Evolutionary conservation across 2,113 vertebrate species (phyloP), one percentile per base, ranked within the genome.

Genomic region (Parus major): DNA sequence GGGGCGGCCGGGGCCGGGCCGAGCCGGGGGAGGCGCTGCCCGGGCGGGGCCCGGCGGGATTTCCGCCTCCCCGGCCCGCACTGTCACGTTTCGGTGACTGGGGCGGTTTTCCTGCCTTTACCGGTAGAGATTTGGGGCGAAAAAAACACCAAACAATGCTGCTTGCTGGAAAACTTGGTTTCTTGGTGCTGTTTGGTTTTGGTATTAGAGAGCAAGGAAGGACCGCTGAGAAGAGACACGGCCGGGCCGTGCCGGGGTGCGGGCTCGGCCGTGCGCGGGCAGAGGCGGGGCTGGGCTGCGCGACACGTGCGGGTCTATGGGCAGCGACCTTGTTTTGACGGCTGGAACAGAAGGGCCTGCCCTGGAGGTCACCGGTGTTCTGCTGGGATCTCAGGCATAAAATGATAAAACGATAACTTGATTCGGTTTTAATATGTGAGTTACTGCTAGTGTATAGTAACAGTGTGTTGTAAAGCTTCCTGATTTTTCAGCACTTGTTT

Each of bases 301-400:
- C 29, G 3, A 21, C 41, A 4, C 5, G n/a, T 19, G 49, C 7
- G 18, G 2, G 3, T 3, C 63, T 31, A 1, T 1, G 10, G 60
- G 59, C 5, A 8, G 1, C 36, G 46, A 36, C 70, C 65, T 61
- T 17, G 10, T 27, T 47, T 35, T 29, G 60, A 9, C 25, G 56
- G 12, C 59, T 29, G 2, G 7, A 11, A 3, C 4, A 5, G 28
- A 15, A 33, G 75, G 57, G 60, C 42, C 35, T 47, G 78, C 47
- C 46, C 41, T 23, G 12, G 36, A 4, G 18, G 39, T 19, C 12
- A 0, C 36, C 73, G 0, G 15, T 5, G 42, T 3, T 18, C 39
- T 60, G 59, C 63, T 15, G 3, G 4, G 4, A 28, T 47, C 66
- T 46, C 49, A 11, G 5, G 44, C 33, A 11, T 39, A 10, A 52